These are phyloP conservation scores for Actias luna DNA, from an alignment of 2,888 invertebrate genomes.

Conservation along the genomic window DNA sequence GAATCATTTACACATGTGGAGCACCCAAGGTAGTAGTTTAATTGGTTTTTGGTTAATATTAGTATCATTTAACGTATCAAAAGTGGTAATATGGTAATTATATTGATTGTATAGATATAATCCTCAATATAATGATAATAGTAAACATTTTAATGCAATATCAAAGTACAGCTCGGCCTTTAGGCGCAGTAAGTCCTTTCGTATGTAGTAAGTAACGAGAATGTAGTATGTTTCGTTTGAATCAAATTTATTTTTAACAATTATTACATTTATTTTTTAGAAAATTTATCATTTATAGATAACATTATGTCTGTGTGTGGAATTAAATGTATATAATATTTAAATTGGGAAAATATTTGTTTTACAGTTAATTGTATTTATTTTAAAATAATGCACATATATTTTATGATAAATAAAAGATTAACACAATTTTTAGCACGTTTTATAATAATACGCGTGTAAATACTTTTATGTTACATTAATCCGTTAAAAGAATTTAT, in stretches of 20 bases:
- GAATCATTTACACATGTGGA: not conserved
- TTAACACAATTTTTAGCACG: no score
- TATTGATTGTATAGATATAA: not conserved
- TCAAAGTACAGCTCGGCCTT: not conserved
- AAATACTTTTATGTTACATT: no score
- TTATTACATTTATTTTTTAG: no score
- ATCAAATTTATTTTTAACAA: not conserved
- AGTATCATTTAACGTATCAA: not conserved
- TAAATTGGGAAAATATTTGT: no score
- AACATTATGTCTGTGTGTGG: no score
- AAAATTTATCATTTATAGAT: no score
- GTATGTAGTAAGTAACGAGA: not conserved
- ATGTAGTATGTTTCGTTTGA: not conserved
- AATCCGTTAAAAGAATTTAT: no score
- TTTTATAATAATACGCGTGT: no score
- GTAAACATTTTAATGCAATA: not conserved
- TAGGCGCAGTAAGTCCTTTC: not conserved
- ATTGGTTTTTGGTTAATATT: not conserved
- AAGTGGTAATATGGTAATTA: not conserved
- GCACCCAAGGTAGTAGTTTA: not conserved
- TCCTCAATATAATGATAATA: not conserved
- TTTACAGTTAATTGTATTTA: no score
- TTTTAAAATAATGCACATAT: no score
- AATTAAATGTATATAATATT: no score
- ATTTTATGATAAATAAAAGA: no score